Evolutionary conservation across 2,888 invertebrate genomes (phyloP).

Genomic region (Panorpa germanica): DNA sequence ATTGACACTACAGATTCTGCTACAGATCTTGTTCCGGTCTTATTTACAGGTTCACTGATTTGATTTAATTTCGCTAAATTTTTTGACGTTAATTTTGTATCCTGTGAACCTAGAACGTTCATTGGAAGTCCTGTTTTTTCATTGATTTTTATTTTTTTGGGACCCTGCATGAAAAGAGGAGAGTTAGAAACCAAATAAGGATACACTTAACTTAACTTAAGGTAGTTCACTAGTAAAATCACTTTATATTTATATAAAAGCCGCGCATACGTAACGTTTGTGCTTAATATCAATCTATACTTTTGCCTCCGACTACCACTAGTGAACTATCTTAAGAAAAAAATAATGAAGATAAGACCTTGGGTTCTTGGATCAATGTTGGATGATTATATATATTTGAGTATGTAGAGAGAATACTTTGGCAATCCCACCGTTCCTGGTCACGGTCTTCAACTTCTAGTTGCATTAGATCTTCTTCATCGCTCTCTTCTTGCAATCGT

Average conservation of each 20-base stretch:
- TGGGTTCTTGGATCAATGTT: constrained; percentile 59
- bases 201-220: background rate
- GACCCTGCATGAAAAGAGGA: constrained; percentile 21
- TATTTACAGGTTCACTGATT: constrained; percentile 17
- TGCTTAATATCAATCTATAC: too few relatives aligned
- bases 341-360: too few relatives aligned
- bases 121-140: constrained; percentile 55
- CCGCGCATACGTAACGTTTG: too few relatives aligned
- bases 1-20: constrained; percentile 46
- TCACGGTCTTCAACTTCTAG: constrained; percentile 39
- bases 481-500: constrained; percentile 26
- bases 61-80: constrained; percentile 45
- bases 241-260: too few relatives aligned
- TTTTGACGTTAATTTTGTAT: constrained; percentile 44
- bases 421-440: constrained; percentile 72
- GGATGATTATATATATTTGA: constrained; percentile 89
- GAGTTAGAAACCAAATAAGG: too few relatives aligned
- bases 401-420: constrained; percentile 76
- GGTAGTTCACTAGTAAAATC: too few relatives aligned
- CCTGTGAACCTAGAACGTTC: constrained; percentile 34
- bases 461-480: constrained; percentile 37
- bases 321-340: too few relatives aligned
- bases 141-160: constrained; percentile 46
- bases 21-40: constrained; percentile 32
- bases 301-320: too few relatives aligned